Conservation (phyloP, 2,797 vertebrate genomes). For the Crenuchus spilurus region DNA sequence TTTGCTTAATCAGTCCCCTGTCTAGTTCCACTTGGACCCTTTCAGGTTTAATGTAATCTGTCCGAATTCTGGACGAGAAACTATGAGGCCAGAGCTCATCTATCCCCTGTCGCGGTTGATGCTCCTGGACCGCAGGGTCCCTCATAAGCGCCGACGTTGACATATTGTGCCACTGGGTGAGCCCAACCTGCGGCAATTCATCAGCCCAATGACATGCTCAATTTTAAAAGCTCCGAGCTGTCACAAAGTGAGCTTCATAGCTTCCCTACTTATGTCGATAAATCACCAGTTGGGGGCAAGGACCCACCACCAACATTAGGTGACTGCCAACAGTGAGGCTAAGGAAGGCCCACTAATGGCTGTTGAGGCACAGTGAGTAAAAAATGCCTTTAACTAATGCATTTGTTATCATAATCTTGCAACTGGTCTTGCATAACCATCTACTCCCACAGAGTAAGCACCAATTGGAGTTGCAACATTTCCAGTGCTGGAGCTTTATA, state of each 20-base stretch:
- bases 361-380: slow-evolving; percentile 43
- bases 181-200: slow-evolving; percentile 71
- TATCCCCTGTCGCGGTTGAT: slow-evolving; percentile 44
- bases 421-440: slow-evolving; percentile 26
- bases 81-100: slow-evolving; percentile 35
- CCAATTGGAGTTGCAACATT: background rate
- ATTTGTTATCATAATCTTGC: slow-evolving; percentile 53
- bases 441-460: background rate
- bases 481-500: background rate
- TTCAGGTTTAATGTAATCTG: slow-evolving; percentile 28
- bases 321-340: slow-evolving; percentile 51
- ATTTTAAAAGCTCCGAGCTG: slow-evolving; percentile 75
- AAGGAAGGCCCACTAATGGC: slow-evolving; percentile 49
- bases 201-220: slow-evolving; percentile 75
- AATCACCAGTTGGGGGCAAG: slow-evolving; percentile 65
- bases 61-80: slow-evolving; percentile 30
- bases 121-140: slow-evolving; percentile 55
- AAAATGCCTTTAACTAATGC: slow-evolving; percentile 56
- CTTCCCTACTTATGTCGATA: slow-evolving; percentile 71
- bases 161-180: slow-evolving; percentile 67
- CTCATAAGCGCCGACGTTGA: slow-evolving; percentile 76
- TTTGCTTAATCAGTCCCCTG: slow-evolving; percentile 31
- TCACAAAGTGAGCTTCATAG: slow-evolving; percentile 75
- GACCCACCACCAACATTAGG: slow-evolving; percentile 47
- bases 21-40: slow-evolving; percentile 5